Evolutionary conservation across 2,113 vertebrate genomes (phyloP).

Genomic region (Nymphicus hollandicus): DNA sequence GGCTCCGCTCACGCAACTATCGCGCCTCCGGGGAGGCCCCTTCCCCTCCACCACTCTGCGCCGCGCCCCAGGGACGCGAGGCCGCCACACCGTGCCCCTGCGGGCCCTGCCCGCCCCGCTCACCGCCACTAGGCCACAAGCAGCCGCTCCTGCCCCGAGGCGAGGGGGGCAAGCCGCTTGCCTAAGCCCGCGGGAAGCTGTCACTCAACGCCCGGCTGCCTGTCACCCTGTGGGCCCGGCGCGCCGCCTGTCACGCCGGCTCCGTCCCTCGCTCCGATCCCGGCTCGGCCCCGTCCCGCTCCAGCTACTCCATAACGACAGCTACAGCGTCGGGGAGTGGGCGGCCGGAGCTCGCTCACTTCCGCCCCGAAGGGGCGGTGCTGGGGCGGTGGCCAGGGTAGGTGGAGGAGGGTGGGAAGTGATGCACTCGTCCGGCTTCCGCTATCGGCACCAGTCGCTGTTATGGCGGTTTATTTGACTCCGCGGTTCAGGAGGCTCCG

Average conservation of each 20-base stretch:
- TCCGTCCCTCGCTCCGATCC: not conserved
- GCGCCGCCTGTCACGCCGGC: not conserved
- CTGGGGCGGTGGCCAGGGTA: not conserved
- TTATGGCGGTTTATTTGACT: slow-evolving; percentile 30
- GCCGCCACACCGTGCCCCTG: not conserved
- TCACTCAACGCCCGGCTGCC: not conserved
- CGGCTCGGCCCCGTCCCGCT: not conserved
- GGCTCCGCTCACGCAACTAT: not conserved
- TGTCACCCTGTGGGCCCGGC: not conserved
- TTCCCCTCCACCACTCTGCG: not conserved
- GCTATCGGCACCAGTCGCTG: not conserved
- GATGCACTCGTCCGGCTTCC: slow-evolving; percentile 25
- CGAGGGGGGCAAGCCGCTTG: slow-evolving; percentile 12
- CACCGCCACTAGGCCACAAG: not conserved
- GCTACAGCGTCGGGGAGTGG: not conserved
- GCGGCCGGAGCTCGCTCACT: not conserved
- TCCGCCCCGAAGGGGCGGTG: not conserved
- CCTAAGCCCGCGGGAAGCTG: slow-evolving; percentile 46
- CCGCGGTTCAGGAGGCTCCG: not conserved
- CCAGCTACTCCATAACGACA: slow-evolving; percentile 36
- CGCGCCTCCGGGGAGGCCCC: not conserved
- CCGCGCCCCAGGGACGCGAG: too few relatives aligned
- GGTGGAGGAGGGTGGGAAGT: not conserved
- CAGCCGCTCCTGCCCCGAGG: not conserved
- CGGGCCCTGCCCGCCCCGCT: not conserved